These are phyloP conservation scores for Zaprionus davidi DNA, from an alignment of 1,140 invertebrate genomes.

Conservation along the genomic window DNA sequence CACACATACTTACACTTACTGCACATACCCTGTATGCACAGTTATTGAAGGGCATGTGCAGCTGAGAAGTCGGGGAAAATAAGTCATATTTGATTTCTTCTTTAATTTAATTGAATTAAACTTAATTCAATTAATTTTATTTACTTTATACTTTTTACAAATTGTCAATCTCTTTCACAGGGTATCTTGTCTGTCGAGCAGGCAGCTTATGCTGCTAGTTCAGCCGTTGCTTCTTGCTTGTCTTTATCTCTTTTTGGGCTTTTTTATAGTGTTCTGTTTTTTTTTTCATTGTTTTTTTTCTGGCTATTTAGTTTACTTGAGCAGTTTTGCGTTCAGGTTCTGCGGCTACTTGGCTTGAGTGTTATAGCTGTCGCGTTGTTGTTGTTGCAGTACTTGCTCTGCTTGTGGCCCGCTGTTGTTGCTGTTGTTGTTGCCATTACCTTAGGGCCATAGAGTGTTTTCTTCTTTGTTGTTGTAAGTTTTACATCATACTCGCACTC, in stretches of 20 bases:
- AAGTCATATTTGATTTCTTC: neutral
- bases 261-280: neutral
- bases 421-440: constrained; percentile 40
- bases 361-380: constrained; percentile 3
- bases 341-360: constrained; percentile 1
- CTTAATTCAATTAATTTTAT: neutral
- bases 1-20: neutral
- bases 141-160: neutral
- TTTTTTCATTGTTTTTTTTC: neutral
- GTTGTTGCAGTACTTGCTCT: constrained; percentile 10
- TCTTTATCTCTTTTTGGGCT: constrained; percentile 4
- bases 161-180: neutral
- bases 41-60: neutral
- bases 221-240: neutral
- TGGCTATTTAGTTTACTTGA: constrained; percentile 8
- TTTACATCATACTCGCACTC: constrained; percentile 67
- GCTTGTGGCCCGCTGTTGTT: constrained; percentile 39
- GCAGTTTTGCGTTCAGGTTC: neutral
- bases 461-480: constrained; percentile 49
- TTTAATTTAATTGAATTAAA: neutral
- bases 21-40: neutral
- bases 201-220: neutral
- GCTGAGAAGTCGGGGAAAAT: neutral
- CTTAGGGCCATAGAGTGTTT: constrained; percentile 33
- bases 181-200: neutral